phyloP scores from a whole-genome alignment of 2,797 vertebrate species.

The Pteropus rufus region DNA sequence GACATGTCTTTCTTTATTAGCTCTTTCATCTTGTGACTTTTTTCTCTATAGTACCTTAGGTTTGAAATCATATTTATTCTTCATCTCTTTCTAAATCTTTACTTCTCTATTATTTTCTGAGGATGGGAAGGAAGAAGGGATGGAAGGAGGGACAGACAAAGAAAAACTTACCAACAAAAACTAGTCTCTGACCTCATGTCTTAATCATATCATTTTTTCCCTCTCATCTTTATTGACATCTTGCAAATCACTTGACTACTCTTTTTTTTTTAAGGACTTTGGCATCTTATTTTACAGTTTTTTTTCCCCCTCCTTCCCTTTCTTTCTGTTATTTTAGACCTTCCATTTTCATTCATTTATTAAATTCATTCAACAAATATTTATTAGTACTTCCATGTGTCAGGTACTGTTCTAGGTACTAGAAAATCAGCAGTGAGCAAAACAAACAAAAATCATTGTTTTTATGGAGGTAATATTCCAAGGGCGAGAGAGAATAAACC shows the following conservation, averaged over 20 bases:
- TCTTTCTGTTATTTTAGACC: neutral
- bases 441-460: neutral
- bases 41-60: neutral
- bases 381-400: neutral
- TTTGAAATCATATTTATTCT: neutral
- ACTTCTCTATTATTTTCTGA: neutral
- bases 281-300: neutral
- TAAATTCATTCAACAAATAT: neutral
- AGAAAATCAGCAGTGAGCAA: neutral
- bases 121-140: neutral
- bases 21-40: neutral
- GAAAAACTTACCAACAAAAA: neutral
- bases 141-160: neutral
- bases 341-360: slow-evolving; percentile 25
- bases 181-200: neutral
- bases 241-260: neutral
- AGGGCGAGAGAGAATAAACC: neutral
- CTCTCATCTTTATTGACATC: neutral
- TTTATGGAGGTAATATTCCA: neutral
- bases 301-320: neutral
- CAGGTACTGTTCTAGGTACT: neutral
- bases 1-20: neutral
- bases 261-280: neutral
- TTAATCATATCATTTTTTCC: neutral
- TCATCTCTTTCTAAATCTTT: neutral